phyloP scores from a whole-genome alignment of 2,797 vertebrate genomes.

The Steatocranus sp. region DNA sequence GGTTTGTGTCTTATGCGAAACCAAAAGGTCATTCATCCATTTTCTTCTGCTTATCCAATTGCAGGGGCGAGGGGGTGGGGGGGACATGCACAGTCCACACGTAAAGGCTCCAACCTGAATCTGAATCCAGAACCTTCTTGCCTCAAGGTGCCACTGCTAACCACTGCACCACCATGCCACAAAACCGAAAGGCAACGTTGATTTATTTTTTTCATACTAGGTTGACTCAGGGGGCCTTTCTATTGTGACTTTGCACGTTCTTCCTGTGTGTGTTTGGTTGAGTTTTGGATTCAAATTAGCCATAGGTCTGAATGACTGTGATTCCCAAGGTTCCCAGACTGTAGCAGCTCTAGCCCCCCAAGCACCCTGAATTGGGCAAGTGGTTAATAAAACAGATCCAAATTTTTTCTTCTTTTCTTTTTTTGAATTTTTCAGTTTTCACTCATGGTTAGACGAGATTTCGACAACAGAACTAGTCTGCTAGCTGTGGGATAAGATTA shows the following conservation, averaged over 20 bases:
- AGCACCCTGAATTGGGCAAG: background rate
- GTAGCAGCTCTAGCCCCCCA: background rate
- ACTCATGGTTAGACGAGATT: fast-evolving
- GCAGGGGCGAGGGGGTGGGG: background rate
- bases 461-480: background rate
- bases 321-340: background rate
- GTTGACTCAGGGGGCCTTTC: background rate
- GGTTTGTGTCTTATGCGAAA: background rate
- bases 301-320: background rate
- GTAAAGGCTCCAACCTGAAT: background rate
- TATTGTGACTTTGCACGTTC: background rate
- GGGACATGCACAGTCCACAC: background rate
- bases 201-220: background rate
- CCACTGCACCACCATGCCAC: background rate
- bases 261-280: background rate
- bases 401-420: background rate
- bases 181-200: background rate
- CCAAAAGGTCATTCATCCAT: background rate
- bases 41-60: background rate
- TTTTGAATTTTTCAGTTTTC: background rate
- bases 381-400: background rate
- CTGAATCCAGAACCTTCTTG: background rate
- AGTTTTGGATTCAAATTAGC: fast-evolving
- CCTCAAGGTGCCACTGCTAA: fast-evolving
- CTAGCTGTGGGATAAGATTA: background rate